phyloP scores from a whole-genome alignment of 2,113 vertebrate species.

The Okapia johnstoni region DNA sequence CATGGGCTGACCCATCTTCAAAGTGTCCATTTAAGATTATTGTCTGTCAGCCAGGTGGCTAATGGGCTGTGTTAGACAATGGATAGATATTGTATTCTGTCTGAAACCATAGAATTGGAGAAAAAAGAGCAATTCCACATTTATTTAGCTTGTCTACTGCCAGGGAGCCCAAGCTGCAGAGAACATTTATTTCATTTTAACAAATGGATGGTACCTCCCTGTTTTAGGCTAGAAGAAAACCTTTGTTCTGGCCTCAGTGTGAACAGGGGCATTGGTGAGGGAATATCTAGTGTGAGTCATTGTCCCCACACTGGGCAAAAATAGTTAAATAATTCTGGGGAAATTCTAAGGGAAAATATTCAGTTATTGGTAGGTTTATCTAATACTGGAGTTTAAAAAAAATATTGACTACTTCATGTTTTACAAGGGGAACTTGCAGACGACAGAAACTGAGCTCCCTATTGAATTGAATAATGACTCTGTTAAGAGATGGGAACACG shows the following conservation, averaged over 20 bases:
- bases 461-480: slow-evolving; percentile 50
- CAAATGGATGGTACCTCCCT: slow-evolving; percentile 63
- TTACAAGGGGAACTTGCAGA: slow-evolving; percentile 47
- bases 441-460: slow-evolving; percentile 33
- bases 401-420: slow-evolving; percentile 48
- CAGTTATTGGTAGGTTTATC: slow-evolving; percentile 33
- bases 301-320: slow-evolving; percentile 41
- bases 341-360: slow-evolving; percentile 50
- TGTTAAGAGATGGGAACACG: slow-evolving; percentile 44
- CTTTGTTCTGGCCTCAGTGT: slow-evolving; percentile 58
- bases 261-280: slow-evolving; percentile 42
- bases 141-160: slow-evolving; percentile 71
- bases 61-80: slow-evolving; percentile 75
- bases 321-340: slow-evolving; percentile 35
- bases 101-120: slow-evolving; percentile 67
- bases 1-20: slow-evolving; percentile 73
- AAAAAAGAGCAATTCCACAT: slow-evolving; percentile 69
- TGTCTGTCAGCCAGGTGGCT: slow-evolving; percentile 75
- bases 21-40: slow-evolving; percentile 74
- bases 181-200: slow-evolving; percentile 72
- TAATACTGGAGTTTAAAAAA: slow-evolving; percentile 34
- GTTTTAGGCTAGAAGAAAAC: slow-evolving; percentile 57
- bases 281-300: slow-evolving; percentile 51
- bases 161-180: slow-evolving; percentile 52
- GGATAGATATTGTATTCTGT: slow-evolving; percentile 75